A percentile compares a stretch with the other conserved stretches of the same genome.
Conservation (phyloP, 2,888 invertebrate genomes). For the Caenorhabditis panamensis region DNA sequence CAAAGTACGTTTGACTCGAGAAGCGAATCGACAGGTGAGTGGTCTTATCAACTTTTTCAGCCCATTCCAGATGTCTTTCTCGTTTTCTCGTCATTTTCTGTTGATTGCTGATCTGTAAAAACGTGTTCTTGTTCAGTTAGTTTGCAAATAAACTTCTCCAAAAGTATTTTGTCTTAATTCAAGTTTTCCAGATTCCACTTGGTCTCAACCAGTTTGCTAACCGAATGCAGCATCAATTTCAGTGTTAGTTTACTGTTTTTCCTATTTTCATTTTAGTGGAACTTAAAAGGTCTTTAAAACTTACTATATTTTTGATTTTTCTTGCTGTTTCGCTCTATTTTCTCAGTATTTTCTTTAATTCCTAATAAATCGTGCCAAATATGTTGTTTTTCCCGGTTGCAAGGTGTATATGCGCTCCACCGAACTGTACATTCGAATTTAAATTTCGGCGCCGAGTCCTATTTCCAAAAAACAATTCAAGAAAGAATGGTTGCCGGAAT, state of each 20-base stretch:
- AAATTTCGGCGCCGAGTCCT: not conserved
- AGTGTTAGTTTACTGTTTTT: constrained; percentile 18
- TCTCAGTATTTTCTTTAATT: too few species aligned
- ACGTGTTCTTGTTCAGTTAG: constrained; percentile 13
- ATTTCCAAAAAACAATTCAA: not conserved
- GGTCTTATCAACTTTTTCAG: constrained; percentile 1
- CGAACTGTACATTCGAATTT: constrained; percentile 11
- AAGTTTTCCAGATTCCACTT: not conserved
- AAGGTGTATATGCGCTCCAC: constrained; percentile 32
- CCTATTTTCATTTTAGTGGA: not conserved
- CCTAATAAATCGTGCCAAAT: too few species aligned
- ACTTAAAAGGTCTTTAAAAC: too few species aligned
- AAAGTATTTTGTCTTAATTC: not conserved
- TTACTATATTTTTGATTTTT: too few species aligned
- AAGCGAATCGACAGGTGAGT: constrained; percentile 43
- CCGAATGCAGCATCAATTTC: not conserved
- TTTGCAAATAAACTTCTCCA: constrained; percentile 5
- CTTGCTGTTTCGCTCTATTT: not conserved
- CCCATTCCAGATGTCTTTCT: constrained; percentile 19
- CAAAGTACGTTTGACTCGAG: constrained; percentile 43
- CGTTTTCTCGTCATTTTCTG: not conserved
- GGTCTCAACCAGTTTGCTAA: not conserved
- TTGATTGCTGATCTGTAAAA: not conserved
- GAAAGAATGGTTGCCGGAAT: constrained; percentile 35
- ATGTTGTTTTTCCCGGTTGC: not conserved